Percentiles rank a stretch among this genome's conserved stretches.
These are phyloP conservation scores for Sterrhoptilus dennistouni DNA, from an alignment of 2,113 vertebrate species.

Conservation along the genomic window DNA sequence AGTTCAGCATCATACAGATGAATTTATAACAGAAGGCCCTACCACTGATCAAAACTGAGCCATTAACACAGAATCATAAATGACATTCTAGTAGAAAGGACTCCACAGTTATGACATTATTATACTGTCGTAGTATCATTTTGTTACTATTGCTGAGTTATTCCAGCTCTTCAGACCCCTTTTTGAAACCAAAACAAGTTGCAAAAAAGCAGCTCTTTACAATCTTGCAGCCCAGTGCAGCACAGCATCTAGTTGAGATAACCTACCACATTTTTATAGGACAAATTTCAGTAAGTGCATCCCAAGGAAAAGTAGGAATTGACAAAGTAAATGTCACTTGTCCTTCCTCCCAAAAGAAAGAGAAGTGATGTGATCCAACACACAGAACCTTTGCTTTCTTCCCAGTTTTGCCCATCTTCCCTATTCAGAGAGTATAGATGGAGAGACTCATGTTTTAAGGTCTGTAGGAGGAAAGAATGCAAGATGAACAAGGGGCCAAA, in stretches of 20 bases:
- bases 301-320: neutral
- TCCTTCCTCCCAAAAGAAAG: neutral
- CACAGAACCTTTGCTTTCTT: neutral
- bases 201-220: neutral
- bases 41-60: neutral
- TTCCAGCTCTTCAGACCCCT: neutral
- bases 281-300: neutral
- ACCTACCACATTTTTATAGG: neutral
- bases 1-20: neutral
- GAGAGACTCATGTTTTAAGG: neutral
- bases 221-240: neutral
- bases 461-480: neutral
- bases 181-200: neutral
- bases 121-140: neutral
- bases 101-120: neutral
- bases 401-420: neutral
- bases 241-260: neutral
- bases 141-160: neutral
- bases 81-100: neutral
- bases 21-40: neutral
- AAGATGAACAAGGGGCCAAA: neutral
- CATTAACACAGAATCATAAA: neutral
- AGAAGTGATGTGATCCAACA: neutral
- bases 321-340: neutral
- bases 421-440: neutral